Evolutionary conservation across 1,140 invertebrate species (phyloP).

Genomic region (Pogonomyrmex californicus): DNA sequence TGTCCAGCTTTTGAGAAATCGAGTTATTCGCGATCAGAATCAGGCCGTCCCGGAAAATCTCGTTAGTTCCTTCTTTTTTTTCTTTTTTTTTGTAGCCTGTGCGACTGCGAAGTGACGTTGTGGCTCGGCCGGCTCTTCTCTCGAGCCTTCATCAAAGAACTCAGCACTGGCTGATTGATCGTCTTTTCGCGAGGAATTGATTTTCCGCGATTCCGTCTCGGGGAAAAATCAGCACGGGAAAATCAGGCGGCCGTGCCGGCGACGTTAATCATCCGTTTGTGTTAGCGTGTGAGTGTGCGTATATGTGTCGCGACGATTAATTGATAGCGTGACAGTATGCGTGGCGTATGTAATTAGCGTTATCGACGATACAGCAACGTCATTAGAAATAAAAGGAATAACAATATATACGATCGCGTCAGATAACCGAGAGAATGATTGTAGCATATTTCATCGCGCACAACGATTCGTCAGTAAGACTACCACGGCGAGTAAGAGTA

Average conservation of each 20-base stretch:
- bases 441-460: background rate
- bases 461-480: constrained; percentile 30
- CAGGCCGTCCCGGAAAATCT: constrained; percentile 54
- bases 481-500: background rate
- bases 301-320: background rate
- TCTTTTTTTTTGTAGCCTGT: constrained; percentile 14
- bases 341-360: constrained; percentile 71
- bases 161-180: background rate
- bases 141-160: background rate
- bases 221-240: background rate
- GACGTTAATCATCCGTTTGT: background rate
- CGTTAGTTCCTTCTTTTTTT: constrained; percentile 68
- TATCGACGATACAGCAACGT: constrained; percentile 67
- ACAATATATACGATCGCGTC: constrained; percentile 35
- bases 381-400: constrained; percentile 41
- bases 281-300: constrained; percentile 13
- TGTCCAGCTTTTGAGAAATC: background rate
- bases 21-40: constrained; percentile 7
- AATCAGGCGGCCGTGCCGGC: background rate
- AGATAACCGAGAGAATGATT: constrained; percentile 43
- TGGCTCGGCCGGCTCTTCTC: background rate
- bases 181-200: background rate
- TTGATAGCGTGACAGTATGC: constrained; percentile 53
- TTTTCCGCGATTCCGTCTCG: background rate
- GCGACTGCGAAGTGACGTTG: constrained; percentile 13